phyloP scores from a whole-genome alignment of 2,113 vertebrate genomes.

The Thalassarche chlororhynchos region DNA sequence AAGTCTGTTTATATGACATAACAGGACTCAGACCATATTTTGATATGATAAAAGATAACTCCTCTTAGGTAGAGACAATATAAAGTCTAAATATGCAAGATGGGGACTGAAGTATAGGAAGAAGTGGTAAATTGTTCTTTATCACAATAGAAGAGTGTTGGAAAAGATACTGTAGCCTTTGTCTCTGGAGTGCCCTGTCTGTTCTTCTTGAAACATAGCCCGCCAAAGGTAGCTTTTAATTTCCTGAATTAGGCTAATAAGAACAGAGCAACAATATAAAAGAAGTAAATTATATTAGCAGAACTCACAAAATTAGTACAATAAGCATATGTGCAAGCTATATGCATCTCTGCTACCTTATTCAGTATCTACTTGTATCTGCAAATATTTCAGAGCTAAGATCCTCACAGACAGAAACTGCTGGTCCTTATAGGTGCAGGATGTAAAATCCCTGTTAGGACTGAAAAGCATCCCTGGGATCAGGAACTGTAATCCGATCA shows the following conservation, averaged over 20 bases:
- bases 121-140: background rate
- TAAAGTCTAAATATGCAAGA: background rate
- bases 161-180: background rate
- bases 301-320: background rate
- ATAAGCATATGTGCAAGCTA: background rate
- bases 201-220: background rate
- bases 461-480: background rate
- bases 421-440: background rate
- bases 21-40: background rate
- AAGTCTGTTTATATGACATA: background rate
- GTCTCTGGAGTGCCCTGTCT: background rate
- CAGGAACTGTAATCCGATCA: conserved; percentile 9
- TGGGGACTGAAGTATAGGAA: background rate
- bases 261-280: background rate
- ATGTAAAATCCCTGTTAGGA: background rate
- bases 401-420: background rate
- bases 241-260: background rate
- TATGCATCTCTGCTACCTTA: background rate
- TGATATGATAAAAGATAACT: background rate
- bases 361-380: background rate
- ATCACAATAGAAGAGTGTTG: background rate
- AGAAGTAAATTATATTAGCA: background rate
- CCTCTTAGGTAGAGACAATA: background rate
- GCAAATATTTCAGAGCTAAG: background rate
- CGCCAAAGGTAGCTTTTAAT: background rate